A percentile compares a stretch with the other conserved stretches of the same genome.
phyloP scores from a whole-genome alignment of 2,888 invertebrate genomes.

The Itoplectis maculator region DNA sequence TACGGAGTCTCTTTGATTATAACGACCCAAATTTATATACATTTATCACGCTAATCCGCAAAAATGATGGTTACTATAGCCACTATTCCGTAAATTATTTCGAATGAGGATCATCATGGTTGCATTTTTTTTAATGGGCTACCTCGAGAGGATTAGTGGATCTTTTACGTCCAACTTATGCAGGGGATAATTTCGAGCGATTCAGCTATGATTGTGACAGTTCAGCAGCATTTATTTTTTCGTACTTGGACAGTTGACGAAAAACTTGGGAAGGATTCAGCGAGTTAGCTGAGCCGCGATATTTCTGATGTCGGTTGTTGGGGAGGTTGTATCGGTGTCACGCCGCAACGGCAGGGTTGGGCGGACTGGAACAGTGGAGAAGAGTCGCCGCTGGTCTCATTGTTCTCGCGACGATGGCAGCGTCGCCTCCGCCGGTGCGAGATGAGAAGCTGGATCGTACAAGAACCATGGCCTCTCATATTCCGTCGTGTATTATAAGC shows the following conservation, averaged over 20 bases:
- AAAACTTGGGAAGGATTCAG: neutral
- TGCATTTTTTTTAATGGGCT: neutral
- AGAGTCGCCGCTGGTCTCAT: conserved; percentile 61
- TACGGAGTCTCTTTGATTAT: conserved; percentile 40
- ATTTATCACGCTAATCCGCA: conserved; percentile 6
- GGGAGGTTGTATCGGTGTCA: conserved; percentile 41
- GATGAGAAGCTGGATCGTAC: conserved; percentile 64
- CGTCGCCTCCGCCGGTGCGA: conserved; percentile 39
- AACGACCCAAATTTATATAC: conserved; percentile 12
- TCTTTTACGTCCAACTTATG: neutral
- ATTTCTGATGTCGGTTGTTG: conserved; percentile 38
- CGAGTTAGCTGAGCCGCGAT: conserved; percentile 23
- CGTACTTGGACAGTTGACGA: neutral
- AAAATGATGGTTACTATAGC: neutral
- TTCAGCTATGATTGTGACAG: neutral
- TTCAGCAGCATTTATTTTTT: neutral
- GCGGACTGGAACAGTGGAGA: conserved; percentile 32
- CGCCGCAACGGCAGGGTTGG: conserved; percentile 23
- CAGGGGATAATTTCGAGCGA: conserved; percentile 15
- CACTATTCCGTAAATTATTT: neutral
- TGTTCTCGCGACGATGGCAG: conserved; percentile 63
- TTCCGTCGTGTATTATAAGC: conserved; percentile 62
- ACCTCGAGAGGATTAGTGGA: neutral
- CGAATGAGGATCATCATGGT: neutral
- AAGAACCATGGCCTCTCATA: conserved; percentile 59